Evolutionary conservation across 2,888 invertebrate genomes (phyloP).

Genomic region (Chalcis sispes): DNA sequence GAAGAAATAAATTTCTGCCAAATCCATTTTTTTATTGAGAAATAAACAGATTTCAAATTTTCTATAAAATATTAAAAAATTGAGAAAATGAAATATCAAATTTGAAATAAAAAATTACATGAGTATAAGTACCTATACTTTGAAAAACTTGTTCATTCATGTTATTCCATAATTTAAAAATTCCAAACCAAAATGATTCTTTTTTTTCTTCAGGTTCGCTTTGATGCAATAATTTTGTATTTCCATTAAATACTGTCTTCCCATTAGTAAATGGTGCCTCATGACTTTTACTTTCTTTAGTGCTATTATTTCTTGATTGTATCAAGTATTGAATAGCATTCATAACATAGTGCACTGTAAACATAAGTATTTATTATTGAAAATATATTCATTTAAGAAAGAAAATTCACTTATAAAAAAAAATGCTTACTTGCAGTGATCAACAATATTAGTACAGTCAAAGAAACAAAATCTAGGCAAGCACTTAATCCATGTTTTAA

Average conservation of each 20-base stretch:
- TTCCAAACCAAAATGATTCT: not conserved
- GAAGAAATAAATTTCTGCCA: constrained; percentile 59
- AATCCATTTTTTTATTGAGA: constrained; percentile 61
- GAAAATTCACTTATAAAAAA: constrained; percentile 1
- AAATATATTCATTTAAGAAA: not conserved
- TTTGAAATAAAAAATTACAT: constrained; percentile 4
- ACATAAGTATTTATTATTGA: constrained; percentile 10
- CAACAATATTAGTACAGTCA: constrained; percentile 69
- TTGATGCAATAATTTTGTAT: not conserved
- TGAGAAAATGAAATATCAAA: not conserved
- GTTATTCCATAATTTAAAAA: constrained; percentile 23
- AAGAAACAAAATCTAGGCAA: constrained; percentile 70
- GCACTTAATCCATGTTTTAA: constrained; percentile 71
- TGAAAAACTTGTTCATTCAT: constrained; percentile 37
- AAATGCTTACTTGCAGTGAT: constrained; percentile 70
- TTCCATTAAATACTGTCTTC: constrained; percentile 2
- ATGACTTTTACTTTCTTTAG: constrained; percentile 13
- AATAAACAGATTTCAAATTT: constrained; percentile 59
- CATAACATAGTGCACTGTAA: constrained; percentile 71
- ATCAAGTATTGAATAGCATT: constrained; percentile 65
- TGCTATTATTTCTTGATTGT: constrained; percentile 50
- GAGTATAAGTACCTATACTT: constrained; percentile 41
- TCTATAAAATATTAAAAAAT: constrained; percentile 58
- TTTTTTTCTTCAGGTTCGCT: not conserved
- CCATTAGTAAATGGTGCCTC: not conserved